phyloP scores from a whole-genome alignment of 2,113 vertebrate species.

The Peucedramus taeniatus region DNA sequence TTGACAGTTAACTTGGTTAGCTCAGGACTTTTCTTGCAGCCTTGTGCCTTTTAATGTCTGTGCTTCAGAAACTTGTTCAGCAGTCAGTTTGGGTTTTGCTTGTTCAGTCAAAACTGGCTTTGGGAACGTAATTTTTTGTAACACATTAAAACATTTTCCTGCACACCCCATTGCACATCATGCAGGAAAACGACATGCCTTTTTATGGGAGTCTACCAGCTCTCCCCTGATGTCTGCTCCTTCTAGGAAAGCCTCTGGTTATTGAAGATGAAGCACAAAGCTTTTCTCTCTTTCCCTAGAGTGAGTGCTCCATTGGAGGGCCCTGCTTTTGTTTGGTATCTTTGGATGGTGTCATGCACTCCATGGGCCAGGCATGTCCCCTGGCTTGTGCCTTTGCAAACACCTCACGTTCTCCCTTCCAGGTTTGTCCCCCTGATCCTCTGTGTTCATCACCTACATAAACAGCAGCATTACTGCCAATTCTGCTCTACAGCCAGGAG shows the following conservation, averaged over 20 bases:
- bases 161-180: background rate
- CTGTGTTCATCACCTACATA: background rate
- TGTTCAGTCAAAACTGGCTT: background rate
- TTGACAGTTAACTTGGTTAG: background rate
- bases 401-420: background rate
- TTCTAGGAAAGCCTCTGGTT: background rate
- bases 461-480: background rate
- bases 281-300: background rate
- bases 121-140: background rate
- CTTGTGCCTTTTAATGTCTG: background rate
- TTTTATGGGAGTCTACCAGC: background rate
- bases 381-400: background rate
- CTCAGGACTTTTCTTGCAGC: background rate
- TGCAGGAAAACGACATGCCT: background rate
- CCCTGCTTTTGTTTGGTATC: background rate
- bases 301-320: background rate
- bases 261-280: background rate
- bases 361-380: rapidly evolving
- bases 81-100: background rate
- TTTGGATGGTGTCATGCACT: background rate
- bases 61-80: background rate
- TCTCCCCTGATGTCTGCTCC: background rate
- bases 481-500: background rate
- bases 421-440: background rate
- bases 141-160: background rate